Evolutionary conservation across 2,113 vertebrate genomes (phyloP).

Genomic region (Collichthys lucidus): DNA sequence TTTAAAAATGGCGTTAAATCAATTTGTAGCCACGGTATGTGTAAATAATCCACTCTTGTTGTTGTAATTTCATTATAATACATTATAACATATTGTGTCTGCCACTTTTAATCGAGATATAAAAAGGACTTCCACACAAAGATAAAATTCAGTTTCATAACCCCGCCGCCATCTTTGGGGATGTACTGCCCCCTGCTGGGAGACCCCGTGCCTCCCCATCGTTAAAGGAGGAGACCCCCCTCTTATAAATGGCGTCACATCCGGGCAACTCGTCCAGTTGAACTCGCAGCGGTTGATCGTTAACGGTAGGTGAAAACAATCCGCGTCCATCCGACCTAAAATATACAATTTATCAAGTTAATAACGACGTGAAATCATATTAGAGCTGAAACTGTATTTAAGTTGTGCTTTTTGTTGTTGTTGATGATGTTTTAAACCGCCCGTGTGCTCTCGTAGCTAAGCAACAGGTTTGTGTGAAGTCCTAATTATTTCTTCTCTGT

Average conservation of each 20-base stretch:
- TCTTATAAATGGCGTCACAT: constrained; percentile 32
- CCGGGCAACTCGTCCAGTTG: neutral
- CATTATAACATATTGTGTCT: too few relatives aligned
- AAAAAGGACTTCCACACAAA: neutral
- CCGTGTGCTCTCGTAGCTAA: too few relatives aligned
- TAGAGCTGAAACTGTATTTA: fast-evolving
- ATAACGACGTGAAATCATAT: fast-evolving
- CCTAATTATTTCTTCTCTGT: neutral
- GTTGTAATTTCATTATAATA: neutral
- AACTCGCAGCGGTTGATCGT: fast-evolving
- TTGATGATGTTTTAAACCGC: neutral
- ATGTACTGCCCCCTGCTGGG: constrained; percentile 51
- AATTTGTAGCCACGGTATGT: too few relatives aligned
- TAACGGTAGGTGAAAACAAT: neutral
- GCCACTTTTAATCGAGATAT: neutral
- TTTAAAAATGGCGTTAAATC: neutral
- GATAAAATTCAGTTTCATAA: too few relatives aligned
- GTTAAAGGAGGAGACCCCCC: too few relatives aligned
- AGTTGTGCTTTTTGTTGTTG: neutral
- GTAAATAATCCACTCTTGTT: too few relatives aligned
- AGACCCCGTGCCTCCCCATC: neutral
- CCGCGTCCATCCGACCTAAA: constrained; percentile 26
- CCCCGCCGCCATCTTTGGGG: neutral
- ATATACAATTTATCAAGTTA: fast-evolving
- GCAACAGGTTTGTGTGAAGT: neutral